Evolutionary conservation across 2,113 vertebrate species (phyloP), one percentile per base, ranked within the genome.

Genomic region (Choloepus hoffmanni): DNA sequence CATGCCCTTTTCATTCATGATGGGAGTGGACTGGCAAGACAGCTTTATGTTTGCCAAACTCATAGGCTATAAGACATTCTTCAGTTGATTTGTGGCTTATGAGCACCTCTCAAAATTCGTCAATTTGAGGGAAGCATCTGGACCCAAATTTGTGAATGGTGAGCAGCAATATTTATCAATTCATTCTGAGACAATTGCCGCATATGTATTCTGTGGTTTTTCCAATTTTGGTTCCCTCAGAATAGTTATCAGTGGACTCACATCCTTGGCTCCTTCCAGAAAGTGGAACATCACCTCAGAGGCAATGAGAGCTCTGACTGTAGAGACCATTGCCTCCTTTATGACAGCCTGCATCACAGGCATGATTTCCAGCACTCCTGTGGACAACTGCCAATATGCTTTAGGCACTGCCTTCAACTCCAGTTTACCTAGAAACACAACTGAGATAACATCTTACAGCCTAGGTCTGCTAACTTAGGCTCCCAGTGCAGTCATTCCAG

Each of bases 1-100:
- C 97, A 99, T 99, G 99, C 99, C 99, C 15, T 96, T 99, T 67
- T 98, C 99, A 36, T 99, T 99, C 97, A 98, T 99, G 98, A 99
- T 99, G 99, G 99, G 99, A 3, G 98, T 99, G 67, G 98, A 99
- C 96, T 99, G 98, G 99, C 98, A 99, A 96, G 99, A 99, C 96
- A 99, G 99, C 93, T 99, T 99, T 92, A 97, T 99, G 63, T 98
- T 99, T 0, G 99, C 98, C 65, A 98, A 98, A 96, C 98, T 99
- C 81, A 98, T 99, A 78, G 99, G 99, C 12, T 98, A 98, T 74
- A 99, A 99, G 98, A 99, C 99, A 28, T 99, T 99, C 97, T 98
- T 99, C 96, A 99, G 99, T 98, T 99, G 99, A 97, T 99, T 99
- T 98, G 98, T 99, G 92, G 99, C 99, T 93, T 99, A 99, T 81